phyloP scores from a whole-genome alignment of 2,797 vertebrate genomes.

The Phyllotis vaccarum region DNA sequence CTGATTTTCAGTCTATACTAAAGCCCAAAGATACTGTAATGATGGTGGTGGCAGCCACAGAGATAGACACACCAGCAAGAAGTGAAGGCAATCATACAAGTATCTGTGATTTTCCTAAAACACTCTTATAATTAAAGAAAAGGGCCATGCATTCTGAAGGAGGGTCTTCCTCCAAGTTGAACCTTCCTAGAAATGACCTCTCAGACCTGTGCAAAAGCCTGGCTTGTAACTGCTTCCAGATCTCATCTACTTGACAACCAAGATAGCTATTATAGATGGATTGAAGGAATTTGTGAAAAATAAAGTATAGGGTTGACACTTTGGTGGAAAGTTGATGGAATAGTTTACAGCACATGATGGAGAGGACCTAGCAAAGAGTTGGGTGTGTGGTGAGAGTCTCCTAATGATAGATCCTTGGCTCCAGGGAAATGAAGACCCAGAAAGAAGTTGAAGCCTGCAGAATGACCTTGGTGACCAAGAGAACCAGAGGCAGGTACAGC shows the following conservation, averaged over 20 bases:
- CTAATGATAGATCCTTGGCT: neutral
- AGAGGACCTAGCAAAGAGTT: neutral
- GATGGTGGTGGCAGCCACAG: neutral
- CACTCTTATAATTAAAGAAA: neutral
- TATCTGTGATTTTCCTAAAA: neutral
- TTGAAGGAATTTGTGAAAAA: neutral
- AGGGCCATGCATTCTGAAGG: neutral
- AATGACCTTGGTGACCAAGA: neutral
- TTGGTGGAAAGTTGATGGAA: neutral
- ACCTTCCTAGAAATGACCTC: neutral
- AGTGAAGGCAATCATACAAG: neutral
- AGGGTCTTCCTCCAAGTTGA: neutral
- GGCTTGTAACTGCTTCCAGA: neutral
- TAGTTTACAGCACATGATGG: neutral
- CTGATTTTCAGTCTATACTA: neutral
- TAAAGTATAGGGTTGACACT: neutral
- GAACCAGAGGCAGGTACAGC: neutral
- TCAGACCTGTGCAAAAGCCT: neutral
- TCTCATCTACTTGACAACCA: neutral
- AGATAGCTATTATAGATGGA: neutral
- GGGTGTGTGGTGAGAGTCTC: neutral
- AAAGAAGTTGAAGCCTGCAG: neutral
- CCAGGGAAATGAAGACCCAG: neutral
- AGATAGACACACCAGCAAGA: neutral
- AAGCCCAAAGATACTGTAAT: neutral